Evolutionary conservation across 2,797 vertebrate species (phyloP).

Genomic region (Cercopithecus petaurista): DNA sequence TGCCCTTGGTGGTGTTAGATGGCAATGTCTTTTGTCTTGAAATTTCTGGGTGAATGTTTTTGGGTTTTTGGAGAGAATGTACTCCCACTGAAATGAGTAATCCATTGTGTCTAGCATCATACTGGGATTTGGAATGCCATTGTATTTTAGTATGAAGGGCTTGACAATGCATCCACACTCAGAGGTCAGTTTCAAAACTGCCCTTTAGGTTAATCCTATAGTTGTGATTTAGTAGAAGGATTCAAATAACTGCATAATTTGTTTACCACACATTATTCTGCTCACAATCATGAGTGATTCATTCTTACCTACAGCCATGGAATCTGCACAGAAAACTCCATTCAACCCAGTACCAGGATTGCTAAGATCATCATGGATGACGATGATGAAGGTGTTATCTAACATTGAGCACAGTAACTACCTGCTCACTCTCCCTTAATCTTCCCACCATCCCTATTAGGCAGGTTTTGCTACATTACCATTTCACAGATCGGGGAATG

Average conservation of each 20-base stretch:
- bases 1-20: background rate
- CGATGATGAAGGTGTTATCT: background rate
- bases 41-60: conserved; percentile 23
- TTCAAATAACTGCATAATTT: background rate
- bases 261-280: background rate
- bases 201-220: background rate
- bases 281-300: background rate
- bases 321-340: background rate
- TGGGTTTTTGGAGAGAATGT: conserved; percentile 16
- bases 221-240: background rate
- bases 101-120: conserved; percentile 33
- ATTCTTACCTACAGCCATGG: background rate
- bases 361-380: background rate
- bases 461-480: background rate
- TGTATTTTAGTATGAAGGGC: conserved; percentile 38
- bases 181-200: conserved; percentile 38
- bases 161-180: background rate
- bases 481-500: background rate
- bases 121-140: background rate
- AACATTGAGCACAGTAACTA: too few relatives aligned
- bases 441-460: background rate
- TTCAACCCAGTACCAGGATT: background rate
- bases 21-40: background rate
- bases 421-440: background rate
- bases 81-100: conserved; percentile 49